A percentile compares a stretch with the other conserved stretches of the same genome.
phyloP scores from a whole-genome alignment of 1,140 invertebrate genomes.

The Drosophila navojoa region DNA sequence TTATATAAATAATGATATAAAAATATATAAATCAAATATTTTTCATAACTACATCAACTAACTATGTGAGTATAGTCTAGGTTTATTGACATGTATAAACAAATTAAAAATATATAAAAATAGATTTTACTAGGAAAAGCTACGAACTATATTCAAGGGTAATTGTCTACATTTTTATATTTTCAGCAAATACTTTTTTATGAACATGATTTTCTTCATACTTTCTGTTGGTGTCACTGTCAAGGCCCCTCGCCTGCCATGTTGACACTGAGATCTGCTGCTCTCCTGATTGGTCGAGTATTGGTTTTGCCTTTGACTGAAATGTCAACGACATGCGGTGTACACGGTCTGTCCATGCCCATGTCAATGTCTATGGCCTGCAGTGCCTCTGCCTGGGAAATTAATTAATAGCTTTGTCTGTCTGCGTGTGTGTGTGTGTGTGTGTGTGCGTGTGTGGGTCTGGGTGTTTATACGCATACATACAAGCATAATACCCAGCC shows the following conservation, averaged over 20 bases:
- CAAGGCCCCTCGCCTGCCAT: no score
- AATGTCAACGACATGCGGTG: constrained; percentile 72
- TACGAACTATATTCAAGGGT: background rate
- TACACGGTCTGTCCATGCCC: constrained; percentile 11
- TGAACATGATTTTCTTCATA: background rate
- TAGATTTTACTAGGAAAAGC: background rate
- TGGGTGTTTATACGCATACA: constrained; percentile 7
- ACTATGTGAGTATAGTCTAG: no score
- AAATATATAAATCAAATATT: no score
- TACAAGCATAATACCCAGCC: constrained; percentile 12
- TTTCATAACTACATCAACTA: no score
- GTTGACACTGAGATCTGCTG: constrained; percentile 22
- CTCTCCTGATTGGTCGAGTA: constrained; percentile 34
- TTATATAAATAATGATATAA: no score
- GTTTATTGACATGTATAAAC: no score
- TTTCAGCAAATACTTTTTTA: no score
- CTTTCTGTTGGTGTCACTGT: constrained; percentile 6
- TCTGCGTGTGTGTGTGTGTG: constrained; percentile 1
- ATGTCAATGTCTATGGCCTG: constrained; percentile 57
- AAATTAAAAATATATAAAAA: background rate
- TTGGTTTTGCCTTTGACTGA: constrained; percentile 71
- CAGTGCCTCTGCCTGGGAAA: constrained; percentile 63
- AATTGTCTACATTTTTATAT: no score
- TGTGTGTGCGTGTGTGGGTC: background rate
- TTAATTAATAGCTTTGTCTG: constrained; percentile 75